Base-by-base conservation (phyloP, 2,888 invertebrate species). In the Calliopum simillimum region DNA sequence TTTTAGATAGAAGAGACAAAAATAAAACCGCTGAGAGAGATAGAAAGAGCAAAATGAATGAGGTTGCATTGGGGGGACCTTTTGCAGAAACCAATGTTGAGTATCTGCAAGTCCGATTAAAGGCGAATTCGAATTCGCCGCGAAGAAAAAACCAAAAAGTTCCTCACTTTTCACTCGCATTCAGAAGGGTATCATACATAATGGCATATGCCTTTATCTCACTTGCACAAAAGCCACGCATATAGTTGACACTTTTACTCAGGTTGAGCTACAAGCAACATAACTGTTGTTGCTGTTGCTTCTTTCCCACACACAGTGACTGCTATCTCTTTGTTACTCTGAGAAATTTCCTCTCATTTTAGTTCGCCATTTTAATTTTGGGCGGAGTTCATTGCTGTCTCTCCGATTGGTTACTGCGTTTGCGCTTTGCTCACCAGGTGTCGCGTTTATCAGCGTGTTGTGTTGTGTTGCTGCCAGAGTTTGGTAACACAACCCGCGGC, bases 281-380 rank as follows among this genome's bases (percentile, higher is more conserved):
- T 33, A 33, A 8, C 33, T 21, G 13, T 12, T 19, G n/a, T 4
- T 25, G 41, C 25, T 58, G 13, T 6, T 13, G 14, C 4, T 51
- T 16, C 16, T 44, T 33, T 53, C 19, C 13, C 43, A 16, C 12
- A 8, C 41, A 16, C 16, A n/a, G n/a, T n/a, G n/a, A 2, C n/a
- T 41, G 41, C 23, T 8, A 41, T 5, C 3, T 43, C 8, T 33
- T 33, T 33, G 33, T 33, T 8, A 5, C 1, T 2, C 33, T 44
- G 55, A 14, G 59, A 61, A 64, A 46, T 23, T 63, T 58, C 43
- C 68, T 71, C 67, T 63, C 5, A 23, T 66, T 5, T 33, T 44
- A 16, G 77, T 80, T 80, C 85, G 85, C 85, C 85, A 85, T 85
- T 85, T 85, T 84, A 79, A 76, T 82, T 84, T 79, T 71, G 82